phyloP scores from a whole-genome alignment of 30 jellyfish, hydroid and myxozoan genomes.

The Cassiopea andromeda region DNA sequence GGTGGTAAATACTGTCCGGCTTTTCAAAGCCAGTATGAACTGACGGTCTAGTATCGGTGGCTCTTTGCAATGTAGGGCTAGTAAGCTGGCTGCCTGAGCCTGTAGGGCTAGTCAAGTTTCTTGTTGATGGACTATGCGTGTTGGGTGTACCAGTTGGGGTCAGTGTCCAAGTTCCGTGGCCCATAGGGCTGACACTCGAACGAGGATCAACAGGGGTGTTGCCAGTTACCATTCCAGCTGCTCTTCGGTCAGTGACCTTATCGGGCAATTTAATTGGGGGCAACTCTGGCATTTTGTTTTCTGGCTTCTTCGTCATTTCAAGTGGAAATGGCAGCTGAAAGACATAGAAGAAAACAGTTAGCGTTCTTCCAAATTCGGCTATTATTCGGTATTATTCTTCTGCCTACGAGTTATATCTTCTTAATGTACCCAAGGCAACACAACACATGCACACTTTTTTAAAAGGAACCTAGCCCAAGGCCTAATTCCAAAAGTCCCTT shows the following conservation, averaged over 20 bases:
- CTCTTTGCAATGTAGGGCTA: slow-evolving; percentile 35
- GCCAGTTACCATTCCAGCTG: slow-evolving; percentile 17
- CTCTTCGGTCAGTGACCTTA: slow-evolving; percentile 44
- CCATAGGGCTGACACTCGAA: slow-evolving; percentile 48
- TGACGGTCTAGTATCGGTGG: slow-evolving; percentile 26
- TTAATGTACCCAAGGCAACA: too few relatives aligned
- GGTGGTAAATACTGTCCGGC: background rate
- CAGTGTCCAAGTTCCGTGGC: slow-evolving; percentile 10
- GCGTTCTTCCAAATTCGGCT: too few relatives aligned
- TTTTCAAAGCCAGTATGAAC: slow-evolving; percentile 1
- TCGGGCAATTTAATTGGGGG: slow-evolving; percentile 88
- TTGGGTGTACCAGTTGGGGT: slow-evolving; percentile 19
- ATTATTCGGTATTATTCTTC: too few relatives aligned
- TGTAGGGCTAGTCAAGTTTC: slow-evolving; percentile 53
- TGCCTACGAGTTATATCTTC: too few relatives aligned
- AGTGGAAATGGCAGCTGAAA: slow-evolving; percentile 83
- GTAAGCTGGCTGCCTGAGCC: slow-evolving; percentile 22
- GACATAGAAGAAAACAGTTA: background rate
- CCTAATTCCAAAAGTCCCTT: too few relatives aligned
- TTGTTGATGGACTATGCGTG: slow-evolving; percentile 46
- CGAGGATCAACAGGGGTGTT: slow-evolving; percentile 58
- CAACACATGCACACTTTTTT: too few relatives aligned
- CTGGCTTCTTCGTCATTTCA: slow-evolving; percentile 75
- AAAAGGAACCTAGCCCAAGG: too few relatives aligned
- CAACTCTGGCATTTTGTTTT: slow-evolving; percentile 83